phyloP scores from a whole-genome alignment of 2,797 vertebrate species.

The Cuniculus paca region DNA sequence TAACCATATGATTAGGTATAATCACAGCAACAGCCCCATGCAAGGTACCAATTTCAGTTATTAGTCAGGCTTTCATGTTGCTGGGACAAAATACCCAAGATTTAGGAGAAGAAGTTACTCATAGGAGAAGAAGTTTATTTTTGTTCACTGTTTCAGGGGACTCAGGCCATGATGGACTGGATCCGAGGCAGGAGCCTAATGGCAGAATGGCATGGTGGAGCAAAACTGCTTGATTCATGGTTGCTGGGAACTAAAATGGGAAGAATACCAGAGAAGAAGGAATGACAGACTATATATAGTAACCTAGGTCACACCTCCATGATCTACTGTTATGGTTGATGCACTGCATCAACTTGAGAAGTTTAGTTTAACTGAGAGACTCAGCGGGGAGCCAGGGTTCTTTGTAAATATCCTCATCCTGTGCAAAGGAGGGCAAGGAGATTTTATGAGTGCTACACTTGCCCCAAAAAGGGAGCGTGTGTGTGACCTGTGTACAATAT shows the following conservation, averaged over 20 bases:
- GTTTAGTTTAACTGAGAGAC: too few species aligned
- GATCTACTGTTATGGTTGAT: too few species aligned
- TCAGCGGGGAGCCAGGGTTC: too few species aligned
- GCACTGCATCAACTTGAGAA: too few species aligned
- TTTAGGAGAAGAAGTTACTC: background rate
- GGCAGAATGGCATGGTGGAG: background rate
- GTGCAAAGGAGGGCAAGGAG: too few species aligned
- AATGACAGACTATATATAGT: background rate
- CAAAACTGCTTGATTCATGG: background rate
- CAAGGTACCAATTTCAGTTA: background rate
- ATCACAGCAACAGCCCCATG: background rate
- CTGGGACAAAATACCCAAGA: background rate
- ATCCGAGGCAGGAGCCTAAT: background rate
- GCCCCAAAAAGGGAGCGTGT: too few species aligned
- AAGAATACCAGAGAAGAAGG: background rate
- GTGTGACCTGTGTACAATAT: too few species aligned
- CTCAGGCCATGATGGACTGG: background rate
- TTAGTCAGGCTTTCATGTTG: background rate
- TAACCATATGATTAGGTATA: background rate
- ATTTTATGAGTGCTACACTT: too few species aligned
- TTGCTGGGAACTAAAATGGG: background rate
- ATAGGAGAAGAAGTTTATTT: background rate
- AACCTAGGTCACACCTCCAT: background rate
- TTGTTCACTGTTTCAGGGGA: background rate
- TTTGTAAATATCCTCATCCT: too few species aligned